Base-by-base conservation (phyloP, 2,113 vertebrate genomes). In the Acrocephalus arundinaceus region DNA sequence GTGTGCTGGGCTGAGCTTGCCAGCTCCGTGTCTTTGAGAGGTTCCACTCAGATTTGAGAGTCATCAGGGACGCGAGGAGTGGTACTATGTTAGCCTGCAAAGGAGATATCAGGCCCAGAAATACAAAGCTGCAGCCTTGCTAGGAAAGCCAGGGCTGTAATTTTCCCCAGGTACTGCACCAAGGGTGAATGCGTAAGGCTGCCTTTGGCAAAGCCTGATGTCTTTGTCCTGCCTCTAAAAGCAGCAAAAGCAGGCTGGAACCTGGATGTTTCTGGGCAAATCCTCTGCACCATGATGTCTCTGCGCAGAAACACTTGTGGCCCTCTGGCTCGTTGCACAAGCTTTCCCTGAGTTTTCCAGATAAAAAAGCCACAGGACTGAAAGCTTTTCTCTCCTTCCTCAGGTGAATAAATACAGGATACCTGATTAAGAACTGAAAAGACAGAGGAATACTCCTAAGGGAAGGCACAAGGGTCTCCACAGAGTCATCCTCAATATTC, bases 301-400 rank as follows among this genome's bases (percentile, higher is more conserved):
- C 58, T 79, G 71, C 6, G 15, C 78, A 95, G 83, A 80, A 87
- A 75, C 63, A 63, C 62, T 75, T 75, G 59, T 55, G 57, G 82
- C 80, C 55, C 51, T 75, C 68, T 72, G 51, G 76, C 39, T 93
- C 91, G 96, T 79, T 94, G 59, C 0, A 0, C 75, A 78, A 94
- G 75, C 61, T 96, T 94, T 91, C 91, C 84, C 81, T 20, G 61
- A 94, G 85, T 92, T 96, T 94, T 91, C 71, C 92, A 93, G 92
- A 90, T 68, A 73, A 85, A 97, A 84, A 95, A 82, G 70, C 55
- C 86, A 93, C 71, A 92, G 89, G 79, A 95, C 58, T 95, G 77
- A 79, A 90, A 96, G 85, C 28, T 97, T 72, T 85, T 75, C 54
- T 85, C 33, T 75, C 13, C 17, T 25, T 95, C 74, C 74, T 62